Base-by-base conservation (phyloP, 2,113 vertebrate genomes). In the Syrrhaptes paradoxus region DNA sequence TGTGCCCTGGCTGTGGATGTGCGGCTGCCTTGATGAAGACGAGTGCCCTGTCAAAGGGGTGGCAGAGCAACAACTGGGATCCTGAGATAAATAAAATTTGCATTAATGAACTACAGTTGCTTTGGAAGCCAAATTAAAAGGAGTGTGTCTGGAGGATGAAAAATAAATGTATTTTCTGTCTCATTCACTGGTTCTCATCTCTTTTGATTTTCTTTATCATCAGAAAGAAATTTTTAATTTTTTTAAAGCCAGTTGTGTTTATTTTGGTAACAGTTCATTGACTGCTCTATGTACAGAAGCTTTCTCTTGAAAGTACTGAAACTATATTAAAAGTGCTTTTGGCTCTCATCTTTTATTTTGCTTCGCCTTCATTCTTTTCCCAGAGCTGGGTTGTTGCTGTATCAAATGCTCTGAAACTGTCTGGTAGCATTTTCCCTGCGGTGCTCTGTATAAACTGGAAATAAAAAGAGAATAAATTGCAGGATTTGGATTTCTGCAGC, bases 291-390 rank as follows among this genome's bases (percentile, higher is more conserved):
- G 70, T 93, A 85, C 86, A 90, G 75, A 92, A 90, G 95, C 86
- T 96, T 96, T 95, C 93, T 94, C 95, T 95, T 96, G 95, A 90
- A 94, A 95, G 84, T 87, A 92, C 70, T 89, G 95, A 90, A 97
- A 94, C 87, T 92, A 86, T 95, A 90, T 93, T 95, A 88, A 89
- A 96, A 94, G 95, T 92, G 88, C 88, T 92, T 96, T 90, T 95
- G 94, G 95, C 95, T 96, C 96, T 95, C 96, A 92, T 93, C 95
- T 97, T 97, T 92, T 90, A 89, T 94, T 95, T 96, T 80, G 57
- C 83, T 91, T 91, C 73, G 84, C 63, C 91, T 95, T 76, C 85
- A 1, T 92, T 88, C 92, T 94, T 95, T 87, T 96, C 94, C 95
- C 96, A 94, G 79, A 96, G 94, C 94, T 95, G 90, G 29, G 62